Conservation (phyloP, 2,113 vertebrate species). For the Psittacula cyanocephala region DNA sequence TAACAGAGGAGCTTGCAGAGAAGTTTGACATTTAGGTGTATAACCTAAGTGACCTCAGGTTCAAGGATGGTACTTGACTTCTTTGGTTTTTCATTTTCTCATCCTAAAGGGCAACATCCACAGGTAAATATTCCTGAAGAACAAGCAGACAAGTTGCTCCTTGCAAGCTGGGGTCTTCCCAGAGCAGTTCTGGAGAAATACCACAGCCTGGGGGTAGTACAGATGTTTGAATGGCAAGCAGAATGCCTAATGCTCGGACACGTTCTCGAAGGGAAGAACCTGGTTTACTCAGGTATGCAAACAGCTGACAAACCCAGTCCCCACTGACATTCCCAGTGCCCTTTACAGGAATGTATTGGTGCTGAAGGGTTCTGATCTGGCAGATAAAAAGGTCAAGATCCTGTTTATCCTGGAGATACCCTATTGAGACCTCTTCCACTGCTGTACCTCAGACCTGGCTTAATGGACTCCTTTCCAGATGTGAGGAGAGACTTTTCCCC, state of each 20-base stretch:
- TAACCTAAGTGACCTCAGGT: neutral
- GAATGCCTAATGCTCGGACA: constrained; percentile 89
- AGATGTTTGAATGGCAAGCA: constrained; percentile 98
- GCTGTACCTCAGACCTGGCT: neutral
- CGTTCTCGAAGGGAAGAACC: constrained; percentile 90
- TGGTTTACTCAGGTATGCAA: constrained; percentile 92
- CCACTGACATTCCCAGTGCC: neutral
- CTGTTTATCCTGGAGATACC: neutral
- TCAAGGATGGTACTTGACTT: neutral
- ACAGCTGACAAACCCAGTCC: neutral
- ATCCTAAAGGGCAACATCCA: constrained; percentile 68
- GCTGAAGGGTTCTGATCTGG: neutral
- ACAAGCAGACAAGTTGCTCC: constrained; percentile 82
- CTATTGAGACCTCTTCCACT: neutral
- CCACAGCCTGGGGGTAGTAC: constrained; percentile 83
- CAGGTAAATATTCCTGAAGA: constrained; percentile 77
- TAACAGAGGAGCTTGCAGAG: neutral
- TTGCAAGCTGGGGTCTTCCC: constrained; percentile 94
- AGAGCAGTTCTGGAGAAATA: constrained; percentile 86
- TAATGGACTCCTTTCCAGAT: neutral
- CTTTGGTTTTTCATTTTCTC: neutral
- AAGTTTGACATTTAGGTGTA: neutral
- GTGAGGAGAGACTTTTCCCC: neutral
- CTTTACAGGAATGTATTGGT: neutral
- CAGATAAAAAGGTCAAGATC: neutral